These are phyloP conservation scores for Notolabrus celidotus DNA, from an alignment of 2,797 vertebrate species.

Conservation along the genomic window DNA sequence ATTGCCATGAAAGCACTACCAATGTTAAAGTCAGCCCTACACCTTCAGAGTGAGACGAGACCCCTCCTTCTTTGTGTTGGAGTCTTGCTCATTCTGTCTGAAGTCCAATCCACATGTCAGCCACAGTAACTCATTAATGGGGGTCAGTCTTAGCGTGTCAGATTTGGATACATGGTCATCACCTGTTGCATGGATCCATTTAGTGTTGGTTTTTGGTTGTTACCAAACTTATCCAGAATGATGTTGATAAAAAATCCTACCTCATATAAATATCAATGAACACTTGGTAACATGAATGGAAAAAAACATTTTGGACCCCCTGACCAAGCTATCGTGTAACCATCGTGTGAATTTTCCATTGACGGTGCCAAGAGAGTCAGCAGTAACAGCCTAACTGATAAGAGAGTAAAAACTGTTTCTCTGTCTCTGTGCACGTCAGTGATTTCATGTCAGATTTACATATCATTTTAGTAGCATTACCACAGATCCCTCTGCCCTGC, in stretches of 20 bases:
- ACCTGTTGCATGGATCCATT: neutral
- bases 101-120: no score
- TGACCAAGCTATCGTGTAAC: constrained; percentile 11
- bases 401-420: constrained; percentile 2
- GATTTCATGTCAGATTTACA: constrained; percentile 21
- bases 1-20: no score
- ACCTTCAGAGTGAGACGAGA: no score
- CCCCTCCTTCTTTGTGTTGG: no score
- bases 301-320: constrained; percentile 3
- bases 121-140: no score
- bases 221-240: neutral
- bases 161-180: no score
- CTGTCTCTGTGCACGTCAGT: constrained; percentile 12
- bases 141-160: no score
- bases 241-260: neutral
- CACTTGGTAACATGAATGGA: constrained; percentile 27
- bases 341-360: constrained; percentile 42
- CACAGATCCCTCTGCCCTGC: neutral
- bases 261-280: constrained; percentile 12
- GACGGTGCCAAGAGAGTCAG: constrained; percentile 35
- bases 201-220: neutral
- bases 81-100: no score
- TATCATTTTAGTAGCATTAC: neutral
- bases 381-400: constrained; percentile 17
- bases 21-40: no score